Base-by-base conservation (phyloP, 2,113 vertebrate species). In the Anhinga anhinga region DNA sequence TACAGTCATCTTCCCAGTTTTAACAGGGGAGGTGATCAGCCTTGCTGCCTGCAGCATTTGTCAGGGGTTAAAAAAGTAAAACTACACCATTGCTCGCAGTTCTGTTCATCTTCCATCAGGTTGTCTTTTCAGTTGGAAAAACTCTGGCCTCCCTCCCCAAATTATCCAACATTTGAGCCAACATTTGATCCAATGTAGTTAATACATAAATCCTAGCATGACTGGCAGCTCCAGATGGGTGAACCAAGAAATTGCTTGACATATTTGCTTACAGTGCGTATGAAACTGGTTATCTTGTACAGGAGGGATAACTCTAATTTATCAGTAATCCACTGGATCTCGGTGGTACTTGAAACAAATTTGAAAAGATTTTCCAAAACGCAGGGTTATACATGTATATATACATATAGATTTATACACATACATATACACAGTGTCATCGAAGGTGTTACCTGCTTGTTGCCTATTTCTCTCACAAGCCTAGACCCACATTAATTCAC, bases 201-300 rank as follows among this genome's bases (percentile, higher is more conserved):
- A 94, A 97, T 97, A 96, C 95, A 88, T 86, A 97, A 98, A 97
- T 96, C 94, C 84, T 84, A 95, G 87, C 4, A 6, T 96, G 94
- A 95, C 91, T 94, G 92, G 92, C 86, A 96, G 95, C 88, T 96
- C 86, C 96, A 96, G 95, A 77, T 93, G 93, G 93, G 30, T 96
- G 97, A 96, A 98, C 95, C 94, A 96, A 97, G 79, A 97, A 98
- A 98, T 97, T 97, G 88, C 81, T 95, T 96, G 95, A 93, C 79
- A 86, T 95, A 96, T 97, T 97, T 96, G 71, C 69, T 94, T 95
- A 90, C 58, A 52, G 15, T 82, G 78, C 16, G 7, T 93, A 90
- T 77, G 83, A 96, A 97, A 95, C 72, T 67, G 47, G 86, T 92
- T 96, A 79, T 94, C 88, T 92, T 77, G 50, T 82, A 91, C n/a